A percentile compares a stretch with the other conserved stretches of the same genome.
Conservation (phyloP, 2,888 invertebrate species). For the Spisula solida region DNA sequence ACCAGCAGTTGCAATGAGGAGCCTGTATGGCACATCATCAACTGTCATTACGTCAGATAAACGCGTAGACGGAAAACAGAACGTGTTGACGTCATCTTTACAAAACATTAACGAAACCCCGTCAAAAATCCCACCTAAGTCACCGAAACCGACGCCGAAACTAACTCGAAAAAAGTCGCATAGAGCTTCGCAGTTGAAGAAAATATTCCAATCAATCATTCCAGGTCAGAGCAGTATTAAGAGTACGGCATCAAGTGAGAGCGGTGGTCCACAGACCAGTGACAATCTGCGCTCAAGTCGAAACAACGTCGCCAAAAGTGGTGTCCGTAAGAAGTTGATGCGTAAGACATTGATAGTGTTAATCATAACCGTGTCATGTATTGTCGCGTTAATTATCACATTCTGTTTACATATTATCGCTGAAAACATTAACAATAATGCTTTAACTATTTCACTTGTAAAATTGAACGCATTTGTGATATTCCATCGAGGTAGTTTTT, state of each 20-base stretch:
- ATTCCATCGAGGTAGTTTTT: conserved; percentile 70
- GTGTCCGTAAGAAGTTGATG: conserved; percentile 56
- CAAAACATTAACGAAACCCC: background rate
- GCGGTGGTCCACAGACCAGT: background rate
- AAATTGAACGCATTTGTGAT: conserved; percentile 65
- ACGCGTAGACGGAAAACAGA: conserved; percentile 17
- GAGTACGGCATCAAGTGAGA: background rate
- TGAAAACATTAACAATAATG: conserved; percentile 60
- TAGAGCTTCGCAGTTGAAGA: conserved; percentile 33
- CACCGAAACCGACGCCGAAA: conserved; percentile 29
- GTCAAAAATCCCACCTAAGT: background rate
- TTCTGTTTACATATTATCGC: conserved; percentile 67
- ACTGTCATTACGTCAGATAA: conserved; percentile 40
- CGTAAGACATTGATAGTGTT: conserved; percentile 68
- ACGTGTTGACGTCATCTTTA: background rate
- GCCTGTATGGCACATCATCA: conserved; percentile 51
- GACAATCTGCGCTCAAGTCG: conserved; percentile 53
- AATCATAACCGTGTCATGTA: conserved; percentile 67
- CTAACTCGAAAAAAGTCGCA: background rate
- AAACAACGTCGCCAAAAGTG: conserved; percentile 48
- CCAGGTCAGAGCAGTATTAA: conserved; percentile 32
- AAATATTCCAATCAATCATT: conserved; percentile 42
- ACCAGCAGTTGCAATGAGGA: conserved; percentile 50
- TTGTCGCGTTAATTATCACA: conserved; percentile 63
- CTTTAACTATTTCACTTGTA: conserved; percentile 28